Evolutionary conservation across 2,888 invertebrate species (phyloP).

Genomic region (Coenonympha glycerion): DNA sequence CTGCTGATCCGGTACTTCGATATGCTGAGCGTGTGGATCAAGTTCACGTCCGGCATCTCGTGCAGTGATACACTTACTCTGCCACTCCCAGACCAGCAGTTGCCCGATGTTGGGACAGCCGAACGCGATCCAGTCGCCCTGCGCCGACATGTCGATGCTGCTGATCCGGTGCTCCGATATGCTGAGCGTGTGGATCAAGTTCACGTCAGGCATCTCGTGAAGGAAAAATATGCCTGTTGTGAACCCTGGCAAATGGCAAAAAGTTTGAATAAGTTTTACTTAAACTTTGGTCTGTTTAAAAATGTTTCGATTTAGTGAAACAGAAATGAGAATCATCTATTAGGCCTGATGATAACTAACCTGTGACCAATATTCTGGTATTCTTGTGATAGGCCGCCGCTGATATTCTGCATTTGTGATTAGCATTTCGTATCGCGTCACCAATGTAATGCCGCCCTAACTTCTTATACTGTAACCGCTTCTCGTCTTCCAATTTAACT

Average conservation of each 20-base stretch:
- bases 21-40: no score
- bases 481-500: constrained; percentile 42
- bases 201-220: constrained; percentile 95
- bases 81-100: constrained; percentile 99
- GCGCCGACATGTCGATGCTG: constrained; percentile 86
- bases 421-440: constrained; percentile 79
- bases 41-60: no score
- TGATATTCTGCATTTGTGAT: constrained; percentile 80
- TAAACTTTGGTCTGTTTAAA: no score
- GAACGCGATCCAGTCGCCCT: constrained; percentile 97
- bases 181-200: constrained; percentile 90
- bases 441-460: constrained; percentile 84
- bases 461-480: constrained; percentile 79
- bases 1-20: no score
- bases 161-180: constrained; percentile 90
- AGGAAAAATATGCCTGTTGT: constrained; percentile 93
- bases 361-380: constrained; percentile 87
- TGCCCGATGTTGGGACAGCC: constrained; percentile 94
- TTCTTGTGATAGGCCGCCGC: constrained; percentile 88
- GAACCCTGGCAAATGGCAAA: constrained; percentile 78
- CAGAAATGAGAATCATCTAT: no score
- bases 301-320: no score
- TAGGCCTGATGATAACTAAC: no score
- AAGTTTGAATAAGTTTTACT: not conserved
- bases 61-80: constrained; percentile 89